Evolutionary conservation across 1,140 invertebrate genomes (phyloP).

Genomic region (Nephotettix cincticeps): DNA sequence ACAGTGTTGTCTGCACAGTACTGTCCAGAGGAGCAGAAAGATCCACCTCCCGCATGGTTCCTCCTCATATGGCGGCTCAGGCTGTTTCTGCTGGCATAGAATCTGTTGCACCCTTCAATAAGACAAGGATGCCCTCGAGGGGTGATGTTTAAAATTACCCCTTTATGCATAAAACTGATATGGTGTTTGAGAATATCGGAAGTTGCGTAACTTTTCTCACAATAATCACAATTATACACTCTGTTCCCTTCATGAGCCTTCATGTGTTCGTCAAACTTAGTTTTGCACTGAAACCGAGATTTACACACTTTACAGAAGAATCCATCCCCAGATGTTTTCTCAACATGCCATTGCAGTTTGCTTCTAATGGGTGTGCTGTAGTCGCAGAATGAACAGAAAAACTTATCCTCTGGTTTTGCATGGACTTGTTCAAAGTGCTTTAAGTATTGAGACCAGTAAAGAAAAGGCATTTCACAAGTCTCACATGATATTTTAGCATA

Average conservation of each 20-base stretch:
- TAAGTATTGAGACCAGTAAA: background rate
- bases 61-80: background rate
- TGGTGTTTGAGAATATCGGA: background rate
- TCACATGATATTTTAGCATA: background rate
- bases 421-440: background rate
- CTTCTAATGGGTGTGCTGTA: background rate
- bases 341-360: slow-evolving; percentile 8
- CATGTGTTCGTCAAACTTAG: slow-evolving; percentile 5
- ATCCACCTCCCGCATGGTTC: background rate
- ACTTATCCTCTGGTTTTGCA: background rate
- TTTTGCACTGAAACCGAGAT: background rate
- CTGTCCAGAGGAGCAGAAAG: background rate
- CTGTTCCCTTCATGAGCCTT: background rate
- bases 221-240: background rate
- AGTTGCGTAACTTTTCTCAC: background rate
- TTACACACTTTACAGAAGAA: slow-evolving; percentile 8
- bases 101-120: background rate
- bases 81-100: background rate
- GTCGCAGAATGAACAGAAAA: slow-evolving; percentile 5
- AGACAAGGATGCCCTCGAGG: background rate
- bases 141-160: background rate
- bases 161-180: background rate
- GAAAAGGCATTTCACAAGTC: background rate
- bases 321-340: background rate
- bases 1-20: background rate